Percentiles rank a stretch among this genome's conserved stretches.
Conservation (phyloP, 2,797 vertebrate species). For the Pelodytes ibericus region DNA sequence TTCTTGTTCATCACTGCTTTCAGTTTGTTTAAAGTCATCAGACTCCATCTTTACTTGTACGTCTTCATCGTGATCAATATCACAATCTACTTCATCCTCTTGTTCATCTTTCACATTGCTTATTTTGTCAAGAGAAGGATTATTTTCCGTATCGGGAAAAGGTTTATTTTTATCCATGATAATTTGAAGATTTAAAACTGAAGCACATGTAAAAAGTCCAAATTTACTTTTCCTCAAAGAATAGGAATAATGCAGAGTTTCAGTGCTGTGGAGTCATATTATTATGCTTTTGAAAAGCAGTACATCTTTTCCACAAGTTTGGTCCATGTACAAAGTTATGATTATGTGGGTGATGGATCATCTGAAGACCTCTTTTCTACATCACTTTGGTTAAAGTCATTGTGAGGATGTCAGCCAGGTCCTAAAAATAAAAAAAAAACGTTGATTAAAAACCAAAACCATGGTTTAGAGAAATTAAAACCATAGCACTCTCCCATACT, state of each 20-base stretch:
- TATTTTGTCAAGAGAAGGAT: slow-evolving; percentile 63
- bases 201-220: not conserved
- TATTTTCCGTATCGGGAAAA: slow-evolving; percentile 59
- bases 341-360: not conserved
- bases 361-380: not conserved
- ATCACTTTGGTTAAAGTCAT: slow-evolving; percentile 5
- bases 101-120: slow-evolving; percentile 68
- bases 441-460: no score
- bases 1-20: slow-evolving; percentile 78
- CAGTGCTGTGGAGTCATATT: not conserved
- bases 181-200: not conserved
- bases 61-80: slow-evolving; percentile 64
- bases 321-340: slow-evolving; percentile 13
- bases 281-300: not conserved
- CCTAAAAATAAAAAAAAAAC: not conserved
- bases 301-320: not conserved
- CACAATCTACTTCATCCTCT: slow-evolving; percentile 49
- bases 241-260: not conserved
- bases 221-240: not conserved
- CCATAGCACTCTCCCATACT: no score
- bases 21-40: slow-evolving; percentile 73
- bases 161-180: slow-evolving; percentile 61
- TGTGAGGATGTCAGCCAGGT: not conserved
- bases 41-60: slow-evolving; percentile 76
- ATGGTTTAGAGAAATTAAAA: no score